phyloP scores from a whole-genome alignment of 2,113 vertebrate species.

The Peucedramus taeniatus region DNA sequence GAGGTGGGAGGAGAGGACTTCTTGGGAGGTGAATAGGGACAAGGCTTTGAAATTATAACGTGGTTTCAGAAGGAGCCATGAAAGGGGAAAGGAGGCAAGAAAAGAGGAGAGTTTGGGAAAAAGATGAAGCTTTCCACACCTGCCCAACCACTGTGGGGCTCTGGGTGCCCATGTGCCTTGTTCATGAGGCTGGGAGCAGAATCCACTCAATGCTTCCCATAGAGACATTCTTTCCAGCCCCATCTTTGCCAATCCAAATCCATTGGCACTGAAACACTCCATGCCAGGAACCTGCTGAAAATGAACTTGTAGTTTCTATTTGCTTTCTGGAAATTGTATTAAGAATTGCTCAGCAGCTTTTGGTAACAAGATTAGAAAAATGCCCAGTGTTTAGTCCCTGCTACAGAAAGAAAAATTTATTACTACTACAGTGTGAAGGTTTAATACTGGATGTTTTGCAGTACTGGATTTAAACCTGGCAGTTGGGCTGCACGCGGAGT shows the following conservation, averaged over 20 bases:
- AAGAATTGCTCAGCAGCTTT: conserved; percentile 13
- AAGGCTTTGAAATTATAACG: neutral
- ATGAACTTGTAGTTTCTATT: neutral
- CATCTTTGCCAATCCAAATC: neutral
- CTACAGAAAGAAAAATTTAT: neutral
- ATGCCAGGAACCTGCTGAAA: neutral
- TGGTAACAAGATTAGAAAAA: neutral
- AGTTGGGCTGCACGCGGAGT: neutral
- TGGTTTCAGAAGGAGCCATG: neutral
- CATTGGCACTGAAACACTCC: neutral
- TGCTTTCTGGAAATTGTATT: neutral
- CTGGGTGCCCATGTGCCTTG: neutral
- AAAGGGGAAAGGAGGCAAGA: neutral
- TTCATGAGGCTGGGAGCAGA: neutral
- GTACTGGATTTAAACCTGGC: neutral
- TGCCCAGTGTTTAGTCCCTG: neutral
- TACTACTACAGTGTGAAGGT: neutral
- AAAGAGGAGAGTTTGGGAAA: neutral
- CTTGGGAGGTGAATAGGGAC: too few species aligned
- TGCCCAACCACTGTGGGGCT: accelerated
- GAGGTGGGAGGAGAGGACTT: neutral
- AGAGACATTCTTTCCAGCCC: neutral
- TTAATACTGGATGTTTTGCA: neutral
- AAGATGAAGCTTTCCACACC: neutral
- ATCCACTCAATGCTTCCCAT: accelerated